Percentiles rank a stretch among this genome's conserved stretches.
These are phyloP conservation scores for Strix uralensis DNA, from an alignment of 2,113 vertebrate genomes.

Conservation along the genomic window DNA sequence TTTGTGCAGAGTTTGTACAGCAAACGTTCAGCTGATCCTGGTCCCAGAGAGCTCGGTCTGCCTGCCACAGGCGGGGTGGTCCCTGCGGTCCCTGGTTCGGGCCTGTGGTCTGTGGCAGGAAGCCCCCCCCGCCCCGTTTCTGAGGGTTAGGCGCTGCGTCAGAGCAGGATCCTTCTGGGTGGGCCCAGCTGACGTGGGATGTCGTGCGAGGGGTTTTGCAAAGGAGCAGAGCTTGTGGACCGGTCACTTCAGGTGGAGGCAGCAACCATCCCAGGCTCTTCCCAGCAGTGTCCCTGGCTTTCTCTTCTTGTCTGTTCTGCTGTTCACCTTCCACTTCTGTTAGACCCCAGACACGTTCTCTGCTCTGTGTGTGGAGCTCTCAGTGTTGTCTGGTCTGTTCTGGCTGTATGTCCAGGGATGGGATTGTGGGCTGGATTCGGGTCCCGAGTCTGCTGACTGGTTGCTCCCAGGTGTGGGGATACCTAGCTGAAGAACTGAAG, in stretches of 20 bases:
- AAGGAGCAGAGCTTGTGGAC: background rate
- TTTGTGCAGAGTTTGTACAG: background rate
- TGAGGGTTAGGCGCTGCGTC: background rate
- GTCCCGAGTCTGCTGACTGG: background rate
- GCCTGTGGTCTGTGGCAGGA: background rate
- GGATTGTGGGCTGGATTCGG: background rate
- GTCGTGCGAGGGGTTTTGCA: background rate
- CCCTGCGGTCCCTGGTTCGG: background rate
- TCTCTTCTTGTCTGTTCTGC: conserved; percentile 52
- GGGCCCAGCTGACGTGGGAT: background rate
- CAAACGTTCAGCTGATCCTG: background rate
- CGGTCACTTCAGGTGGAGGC: background rate
- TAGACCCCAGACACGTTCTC: background rate
- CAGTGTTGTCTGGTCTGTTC: conserved; percentile 22
- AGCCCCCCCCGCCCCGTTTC: background rate
- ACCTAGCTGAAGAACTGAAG: background rate
- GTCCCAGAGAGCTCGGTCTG: background rate
- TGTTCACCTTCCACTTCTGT: conserved; percentile 27
- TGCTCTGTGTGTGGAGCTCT: conserved; percentile 52
- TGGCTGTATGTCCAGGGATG: background rate
- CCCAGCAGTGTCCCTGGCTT: conserved; percentile 9
- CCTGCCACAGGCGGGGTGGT: background rate
- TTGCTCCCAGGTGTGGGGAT: background rate
- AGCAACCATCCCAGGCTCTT: conserved; percentile 24
- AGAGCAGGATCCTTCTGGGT: background rate